Evolutionary conservation across 1,140 invertebrate genomes (phyloP).

Genomic region (Melanaphis sacchari): DNA sequence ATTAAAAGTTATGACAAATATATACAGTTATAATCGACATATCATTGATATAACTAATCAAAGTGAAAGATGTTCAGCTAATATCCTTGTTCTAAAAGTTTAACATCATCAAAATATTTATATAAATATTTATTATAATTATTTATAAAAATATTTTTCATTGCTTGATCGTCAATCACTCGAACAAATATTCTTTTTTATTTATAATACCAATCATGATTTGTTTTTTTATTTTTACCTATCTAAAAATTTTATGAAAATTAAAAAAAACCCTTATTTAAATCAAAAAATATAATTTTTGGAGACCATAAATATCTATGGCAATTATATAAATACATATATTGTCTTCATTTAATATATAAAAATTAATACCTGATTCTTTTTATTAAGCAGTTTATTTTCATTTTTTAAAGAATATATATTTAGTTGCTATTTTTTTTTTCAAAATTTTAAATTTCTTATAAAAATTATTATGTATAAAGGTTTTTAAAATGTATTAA

Average conservation of each 20-base stretch:
- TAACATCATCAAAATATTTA: no score
- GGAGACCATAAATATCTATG: no score
- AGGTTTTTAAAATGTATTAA: background rate
- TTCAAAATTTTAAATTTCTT: background rate
- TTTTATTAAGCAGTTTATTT: no score
- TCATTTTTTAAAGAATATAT: no score
- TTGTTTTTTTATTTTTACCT: background rate
- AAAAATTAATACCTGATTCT: background rate
- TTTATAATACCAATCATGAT: background rate
- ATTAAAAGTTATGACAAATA: background rate
- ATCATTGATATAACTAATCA: background rate
- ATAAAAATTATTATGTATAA: background rate
- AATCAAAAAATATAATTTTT: background rate
- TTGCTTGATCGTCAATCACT: background rate
- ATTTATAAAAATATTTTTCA: no score
- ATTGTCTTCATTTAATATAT: no score
- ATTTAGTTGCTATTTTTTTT: background rate
- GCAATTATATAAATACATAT: background rate
- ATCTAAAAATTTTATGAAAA: background rate
- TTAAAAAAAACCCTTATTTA: no score
- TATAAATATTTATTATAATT: no score
- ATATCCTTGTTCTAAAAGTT: no score
- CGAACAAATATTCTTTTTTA: background rate
- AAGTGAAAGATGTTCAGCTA: background rate
- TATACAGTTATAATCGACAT: no score